Evolutionary conservation across 2,888 invertebrate species (phyloP), one percentile per base, ranked within the genome.

Genomic region (Corbicula japonica): DNA sequence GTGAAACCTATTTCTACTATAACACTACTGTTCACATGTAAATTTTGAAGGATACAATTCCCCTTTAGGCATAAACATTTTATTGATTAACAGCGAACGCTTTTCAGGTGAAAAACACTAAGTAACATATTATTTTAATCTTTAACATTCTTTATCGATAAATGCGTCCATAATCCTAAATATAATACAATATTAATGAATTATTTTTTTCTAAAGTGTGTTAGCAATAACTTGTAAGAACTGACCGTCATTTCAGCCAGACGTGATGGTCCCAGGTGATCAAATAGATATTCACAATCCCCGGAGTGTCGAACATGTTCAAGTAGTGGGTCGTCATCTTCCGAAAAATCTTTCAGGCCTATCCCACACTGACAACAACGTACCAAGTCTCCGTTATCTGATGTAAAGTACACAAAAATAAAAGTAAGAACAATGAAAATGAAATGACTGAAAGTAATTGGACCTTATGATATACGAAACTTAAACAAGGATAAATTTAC

Each of bases 331-430:
- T 21, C 62, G 21, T 46, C 48, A 0, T 62, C 62, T 0, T 30
- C 12, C n/a, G n/a, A 48, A 12, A 62, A 62, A 41, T 62, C 62
- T 62, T 62, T 62, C 21, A 62, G 23, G n/a, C 62, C 62, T 21
- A 62, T 62, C 4, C 48, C 62, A 32, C 62, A 62, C 21, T 62
- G 62, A 23, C 46, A 62, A 26, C 62, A 62, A 21, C 62, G 62
- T 6, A 62, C 62, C 2, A 62, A 34, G 26, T 62, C 62, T 1
- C 12, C 32, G 1, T 5, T 6, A 21, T 32, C 62, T 62, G 48
- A 62, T 44, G 10, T 6, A 58, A 34, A 18, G 35, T 38, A 38
- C 41, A 12, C 8, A 38, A 8, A 23, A 50, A 8, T 50, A 21
- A 28, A 50, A 50, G 26, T 26, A 26, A 50, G 10, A 23, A 50